Evolutionary conservation across 2,113 vertebrate species (phyloP).

Genomic region (Lamprotornis superbus): DNA sequence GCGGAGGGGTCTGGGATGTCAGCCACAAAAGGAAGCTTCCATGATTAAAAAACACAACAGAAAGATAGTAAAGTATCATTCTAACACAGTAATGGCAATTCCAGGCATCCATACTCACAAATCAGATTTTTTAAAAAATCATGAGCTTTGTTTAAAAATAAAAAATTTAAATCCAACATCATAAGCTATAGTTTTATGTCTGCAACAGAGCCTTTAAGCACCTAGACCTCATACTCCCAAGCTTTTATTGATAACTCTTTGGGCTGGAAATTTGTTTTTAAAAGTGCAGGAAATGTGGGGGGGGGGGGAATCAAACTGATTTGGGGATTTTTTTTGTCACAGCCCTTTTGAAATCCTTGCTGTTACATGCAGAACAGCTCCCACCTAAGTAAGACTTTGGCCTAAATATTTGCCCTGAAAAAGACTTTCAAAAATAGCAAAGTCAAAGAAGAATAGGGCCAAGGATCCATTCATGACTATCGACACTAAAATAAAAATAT

Average conservation of each 20-base stretch:
- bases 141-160: not conserved
- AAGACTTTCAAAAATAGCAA: slow-evolving; percentile 42
- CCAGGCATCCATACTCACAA: not conserved
- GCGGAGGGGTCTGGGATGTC: fast-evolving
- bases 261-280: not conserved
- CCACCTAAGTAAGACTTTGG: not conserved
- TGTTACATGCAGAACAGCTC: not conserved
- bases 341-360: not conserved
- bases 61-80: not conserved
- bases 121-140: not conserved
- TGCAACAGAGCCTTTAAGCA: not conserved
- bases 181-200: not conserved
- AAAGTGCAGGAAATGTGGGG: not conserved
- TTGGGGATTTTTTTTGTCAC: not conserved
- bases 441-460: slow-evolving; percentile 13
- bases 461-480: slow-evolving; percentile 11
- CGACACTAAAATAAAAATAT: not conserved
- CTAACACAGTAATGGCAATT: not conserved
- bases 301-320: not conserved
- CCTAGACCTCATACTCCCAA: not conserved
- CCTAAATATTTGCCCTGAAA: slow-evolving; percentile 38
- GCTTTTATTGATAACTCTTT: not conserved
- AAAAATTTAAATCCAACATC: not conserved
- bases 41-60: not conserved
- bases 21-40: not conserved